These are phyloP conservation scores for Drosophila hamatofila DNA, from an alignment of 2,888 invertebrate species.

Conservation along the genomic window DNA sequence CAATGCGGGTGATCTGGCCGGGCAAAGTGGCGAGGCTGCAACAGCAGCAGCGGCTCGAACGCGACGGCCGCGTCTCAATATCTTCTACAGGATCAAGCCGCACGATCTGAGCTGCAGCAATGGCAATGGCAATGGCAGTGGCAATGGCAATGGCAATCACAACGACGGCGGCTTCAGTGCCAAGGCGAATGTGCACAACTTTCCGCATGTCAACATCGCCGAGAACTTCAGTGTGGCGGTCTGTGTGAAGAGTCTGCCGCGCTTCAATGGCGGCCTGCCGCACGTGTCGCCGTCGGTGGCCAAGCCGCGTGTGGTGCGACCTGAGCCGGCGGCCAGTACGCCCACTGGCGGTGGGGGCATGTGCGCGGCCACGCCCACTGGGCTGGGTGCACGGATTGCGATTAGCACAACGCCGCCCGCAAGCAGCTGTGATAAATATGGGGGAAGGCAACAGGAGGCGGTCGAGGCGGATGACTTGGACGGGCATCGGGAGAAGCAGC, in stretches of 20 bases:
- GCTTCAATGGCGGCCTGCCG: constrained; percentile 90
- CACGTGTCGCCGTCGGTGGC: constrained; percentile 75
- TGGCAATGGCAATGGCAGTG: constrained; percentile 46
- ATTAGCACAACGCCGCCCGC: constrained; percentile 42
- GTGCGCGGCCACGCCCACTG: constrained; percentile 70
- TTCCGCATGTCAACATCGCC: constrained; percentile 84
- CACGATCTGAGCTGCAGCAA: constrained; percentile 80
- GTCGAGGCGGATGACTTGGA: constrained; percentile 53
- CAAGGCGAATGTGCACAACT: constrained; percentile 85
- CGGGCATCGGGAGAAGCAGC: constrained; percentile 84
- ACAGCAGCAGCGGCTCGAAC: constrained; percentile 5
- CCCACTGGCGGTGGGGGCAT: constrained; percentile 66
- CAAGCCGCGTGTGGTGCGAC: constrained; percentile 30
- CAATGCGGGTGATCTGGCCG: constrained; percentile 77
- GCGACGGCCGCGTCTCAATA: constrained; percentile 83
- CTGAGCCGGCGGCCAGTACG: constrained; percentile 47
- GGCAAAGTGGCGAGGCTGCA: constrained; percentile 24
- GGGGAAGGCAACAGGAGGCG: constrained; percentile 4
- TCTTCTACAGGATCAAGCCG: constrained; percentile 84
- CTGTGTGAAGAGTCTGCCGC: constrained; percentile 89
- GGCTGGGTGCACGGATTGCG: constrained; percentile 59
- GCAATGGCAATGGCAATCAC: constrained; percentile 42
- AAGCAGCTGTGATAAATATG: constrained; percentile 67
- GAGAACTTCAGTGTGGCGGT: constrained; percentile 85
- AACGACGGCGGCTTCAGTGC: constrained; percentile 81